phyloP scores from a whole-genome alignment of 2,888 invertebrate species.

The Drosophila limbata region DNA sequence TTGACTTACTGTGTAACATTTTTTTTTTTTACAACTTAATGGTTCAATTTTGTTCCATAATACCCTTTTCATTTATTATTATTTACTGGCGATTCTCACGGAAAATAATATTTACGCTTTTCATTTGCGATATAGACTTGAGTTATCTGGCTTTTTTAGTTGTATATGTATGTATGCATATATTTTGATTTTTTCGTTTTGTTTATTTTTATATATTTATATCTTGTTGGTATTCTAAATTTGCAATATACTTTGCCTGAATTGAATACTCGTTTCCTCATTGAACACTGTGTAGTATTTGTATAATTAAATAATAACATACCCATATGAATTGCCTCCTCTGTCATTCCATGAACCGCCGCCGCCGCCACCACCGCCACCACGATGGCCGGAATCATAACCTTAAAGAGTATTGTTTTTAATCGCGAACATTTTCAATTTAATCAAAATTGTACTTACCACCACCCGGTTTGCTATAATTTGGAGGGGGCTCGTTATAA shows the following conservation, averaged over 20 bases:
- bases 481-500: slow-evolving; percentile 84
- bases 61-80: background rate
- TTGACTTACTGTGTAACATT: background rate
- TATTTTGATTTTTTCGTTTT: background rate
- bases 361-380: slow-evolving; percentile 74
- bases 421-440: background rate
- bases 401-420: slow-evolving; percentile 65
- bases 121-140: background rate
- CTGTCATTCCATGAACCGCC: slow-evolving; percentile 79
- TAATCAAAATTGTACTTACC: slow-evolving; percentile 61
- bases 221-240: slow-evolving; percentile 6
- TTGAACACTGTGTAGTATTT: slow-evolving; percentile 23
- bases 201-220: background rate
- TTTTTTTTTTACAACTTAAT: background rate
- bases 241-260: slow-evolving; percentile 39
- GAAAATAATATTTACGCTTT: background rate
- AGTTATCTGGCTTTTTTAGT: background rate
- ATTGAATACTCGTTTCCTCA: slow-evolving; percentile 24
- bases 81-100: background rate
- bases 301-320: slow-evolving; percentile 67
- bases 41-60: background rate
- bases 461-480: slow-evolving; percentile 80
- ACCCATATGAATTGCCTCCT: slow-evolving; percentile 83
- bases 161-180: slow-evolving; percentile 8
- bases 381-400: slow-evolving; percentile 81